Conservation (phyloP, 2,797 vertebrate genomes). For the Protonibea diacanthus region DNA sequence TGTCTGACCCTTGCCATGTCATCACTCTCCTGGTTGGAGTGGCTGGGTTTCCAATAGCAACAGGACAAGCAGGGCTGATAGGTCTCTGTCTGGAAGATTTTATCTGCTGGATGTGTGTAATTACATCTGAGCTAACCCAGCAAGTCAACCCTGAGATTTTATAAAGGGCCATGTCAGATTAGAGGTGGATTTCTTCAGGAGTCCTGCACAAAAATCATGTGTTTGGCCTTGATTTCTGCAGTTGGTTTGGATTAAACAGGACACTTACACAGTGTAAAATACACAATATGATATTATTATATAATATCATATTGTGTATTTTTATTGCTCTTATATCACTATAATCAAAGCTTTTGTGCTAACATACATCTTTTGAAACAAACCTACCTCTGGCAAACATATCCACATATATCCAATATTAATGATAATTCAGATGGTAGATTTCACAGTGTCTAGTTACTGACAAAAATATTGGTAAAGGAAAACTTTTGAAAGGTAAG, state of each 20-base stretch:
- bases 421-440: background rate
- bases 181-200: background rate
- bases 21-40: slow-evolving; percentile 34
- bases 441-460: background rate
- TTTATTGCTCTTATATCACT: background rate
- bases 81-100: slow-evolving; percentile 31
- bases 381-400: background rate
- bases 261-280: background rate
- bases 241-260: background rate
- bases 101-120: slow-evolving; percentile 43
- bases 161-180: background rate
- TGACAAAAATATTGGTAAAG: background rate
- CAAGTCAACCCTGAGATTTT: slow-evolving; percentile 2
- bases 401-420: background rate
- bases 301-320: no score
- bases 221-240: background rate
- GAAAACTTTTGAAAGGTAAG: background rate
- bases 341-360: background rate
- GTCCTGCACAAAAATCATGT: background rate
- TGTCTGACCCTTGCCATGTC: slow-evolving; percentile 42
- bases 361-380: background rate
- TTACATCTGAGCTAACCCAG: slow-evolving; percentile 20
- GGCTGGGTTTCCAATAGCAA: slow-evolving; percentile 57
- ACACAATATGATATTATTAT: no score
- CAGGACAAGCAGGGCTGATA: slow-evolving; percentile 33